phyloP scores from a whole-genome alignment of 2,113 vertebrate species.

The Tamias sibiricus region DNA sequence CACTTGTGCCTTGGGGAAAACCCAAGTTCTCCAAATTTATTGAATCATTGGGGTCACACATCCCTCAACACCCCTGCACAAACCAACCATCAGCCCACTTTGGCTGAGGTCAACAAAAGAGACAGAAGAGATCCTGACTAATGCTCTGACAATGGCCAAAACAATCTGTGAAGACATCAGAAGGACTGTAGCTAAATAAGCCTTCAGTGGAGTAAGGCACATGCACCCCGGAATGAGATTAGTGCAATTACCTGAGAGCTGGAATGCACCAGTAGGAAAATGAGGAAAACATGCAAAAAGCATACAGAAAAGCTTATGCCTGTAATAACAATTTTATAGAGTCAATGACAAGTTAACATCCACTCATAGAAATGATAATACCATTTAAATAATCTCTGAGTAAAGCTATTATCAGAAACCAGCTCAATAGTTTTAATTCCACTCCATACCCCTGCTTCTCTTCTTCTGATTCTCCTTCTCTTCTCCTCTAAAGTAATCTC shows the following conservation, averaged over 20 bases:
- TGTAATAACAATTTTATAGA: background rate
- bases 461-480: background rate
- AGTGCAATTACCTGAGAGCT: background rate
- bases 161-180: background rate
- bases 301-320: background rate
- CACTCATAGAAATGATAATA: background rate
- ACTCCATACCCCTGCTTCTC: background rate
- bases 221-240: background rate
- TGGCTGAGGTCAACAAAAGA: background rate
- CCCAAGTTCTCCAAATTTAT: background rate
- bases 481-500: background rate
- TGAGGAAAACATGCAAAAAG: background rate
- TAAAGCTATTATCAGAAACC: conserved; percentile 7
- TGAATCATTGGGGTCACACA: background rate
- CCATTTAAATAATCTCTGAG: background rate
- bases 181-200: background rate
- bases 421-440: background rate
- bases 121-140: background rate
- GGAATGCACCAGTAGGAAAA: background rate
- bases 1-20: background rate
- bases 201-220: background rate
- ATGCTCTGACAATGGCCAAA: background rate
- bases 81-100: background rate
- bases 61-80: background rate
- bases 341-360: background rate